phyloP scores from a whole-genome alignment of 2,113 vertebrate genomes.

The Pitta sordida region DNA sequence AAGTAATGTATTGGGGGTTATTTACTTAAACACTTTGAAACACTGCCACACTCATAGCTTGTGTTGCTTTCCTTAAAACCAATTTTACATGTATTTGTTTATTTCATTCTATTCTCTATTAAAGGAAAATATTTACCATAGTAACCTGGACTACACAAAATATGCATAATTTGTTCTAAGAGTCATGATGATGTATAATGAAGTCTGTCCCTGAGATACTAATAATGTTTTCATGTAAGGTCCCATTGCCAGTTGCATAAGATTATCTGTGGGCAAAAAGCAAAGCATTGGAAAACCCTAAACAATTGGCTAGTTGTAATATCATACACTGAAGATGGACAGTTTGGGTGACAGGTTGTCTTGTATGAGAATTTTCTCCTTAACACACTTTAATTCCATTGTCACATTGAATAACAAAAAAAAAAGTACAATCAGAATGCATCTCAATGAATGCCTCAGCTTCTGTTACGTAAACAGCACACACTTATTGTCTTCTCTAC shows the following conservation, averaged over 20 bases:
- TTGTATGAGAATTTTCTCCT: background rate
- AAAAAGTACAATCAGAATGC: background rate
- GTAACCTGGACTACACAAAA: conserved; percentile 52
- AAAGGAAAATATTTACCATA: conserved; percentile 45
- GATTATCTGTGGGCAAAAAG: conserved; percentile 31
- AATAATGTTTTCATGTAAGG: background rate
- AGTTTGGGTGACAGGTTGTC: background rate
- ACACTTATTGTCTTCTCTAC: background rate
- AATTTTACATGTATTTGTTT: background rate
- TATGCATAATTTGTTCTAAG: conserved; percentile 47
- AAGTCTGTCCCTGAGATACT: background rate
- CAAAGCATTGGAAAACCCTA: background rate
- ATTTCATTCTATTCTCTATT: conserved; percentile 26
- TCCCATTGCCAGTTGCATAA: background rate
- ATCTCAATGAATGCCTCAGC: background rate
- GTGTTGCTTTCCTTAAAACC: background rate
- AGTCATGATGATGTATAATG: background rate
- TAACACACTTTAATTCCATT: background rate
- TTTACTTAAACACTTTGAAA: background rate
- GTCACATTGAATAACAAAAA: background rate
- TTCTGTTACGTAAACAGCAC: background rate
- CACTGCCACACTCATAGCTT: background rate
- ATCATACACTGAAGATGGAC: background rate
- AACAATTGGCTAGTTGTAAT: background rate
- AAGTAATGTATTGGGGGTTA: background rate